Evolutionary conservation across 2,888 invertebrate species (phyloP).

Genomic region (Anarsia innoxiella): DNA sequence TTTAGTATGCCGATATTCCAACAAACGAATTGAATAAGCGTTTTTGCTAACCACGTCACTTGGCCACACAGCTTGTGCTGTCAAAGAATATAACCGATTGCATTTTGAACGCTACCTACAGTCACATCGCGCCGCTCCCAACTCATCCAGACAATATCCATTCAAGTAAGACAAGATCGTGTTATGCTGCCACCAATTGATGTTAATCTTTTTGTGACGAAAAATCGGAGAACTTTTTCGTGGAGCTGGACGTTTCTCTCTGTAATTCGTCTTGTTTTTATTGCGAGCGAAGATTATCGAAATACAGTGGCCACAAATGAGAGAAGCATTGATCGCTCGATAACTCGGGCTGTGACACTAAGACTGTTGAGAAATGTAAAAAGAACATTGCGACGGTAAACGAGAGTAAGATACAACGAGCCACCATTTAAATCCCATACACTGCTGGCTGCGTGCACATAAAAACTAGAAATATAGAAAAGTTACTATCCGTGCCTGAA

Average conservation of each 20-base stretch:
- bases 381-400: too few relatives aligned
- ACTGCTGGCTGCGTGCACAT: too few relatives aligned
- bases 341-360: slow-evolving; percentile 47
- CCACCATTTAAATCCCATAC: too few relatives aligned
- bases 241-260: slow-evolving; percentile 15
- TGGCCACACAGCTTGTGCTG: slow-evolving; percentile 41
- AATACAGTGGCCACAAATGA: slow-evolving; percentile 39
- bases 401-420: too few relatives aligned
- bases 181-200: slow-evolving; percentile 36
- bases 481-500: too few relatives aligned
- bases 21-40: background rate
- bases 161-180: slow-evolving; percentile 40
- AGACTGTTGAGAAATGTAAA: slow-evolving; percentile 22
- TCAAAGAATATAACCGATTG: slow-evolving; percentile 51
- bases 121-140: slow-evolving; percentile 17
- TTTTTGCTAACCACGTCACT: slow-evolving; percentile 4
- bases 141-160: slow-evolving; percentile 34
- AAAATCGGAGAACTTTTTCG: slow-evolving; percentile 21
- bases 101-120: slow-evolving; percentile 38
- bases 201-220: slow-evolving; percentile 30
- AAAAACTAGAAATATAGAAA: too few relatives aligned
- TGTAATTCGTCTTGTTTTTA: slow-evolving; percentile 27
- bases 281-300: slow-evolving; percentile 27
- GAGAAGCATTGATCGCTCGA: slow-evolving; percentile 35
- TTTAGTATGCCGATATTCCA: background rate